Evolutionary conservation across 1,140 invertebrate species (phyloP).

Genomic region (Phocides pigmalion): DNA sequence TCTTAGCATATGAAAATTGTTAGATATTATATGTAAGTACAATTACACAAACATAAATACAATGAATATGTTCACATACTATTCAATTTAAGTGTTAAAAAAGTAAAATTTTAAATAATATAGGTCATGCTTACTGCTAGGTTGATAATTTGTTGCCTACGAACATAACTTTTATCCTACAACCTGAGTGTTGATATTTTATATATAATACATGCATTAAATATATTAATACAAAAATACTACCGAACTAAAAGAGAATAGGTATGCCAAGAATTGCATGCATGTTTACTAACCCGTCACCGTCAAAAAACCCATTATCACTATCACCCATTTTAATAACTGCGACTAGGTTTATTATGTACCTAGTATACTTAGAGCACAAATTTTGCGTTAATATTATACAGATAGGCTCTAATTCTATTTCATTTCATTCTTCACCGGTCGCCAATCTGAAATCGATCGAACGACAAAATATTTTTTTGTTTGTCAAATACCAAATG

Average conservation of each 20-base stretch:
- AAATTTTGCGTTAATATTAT: background rate
- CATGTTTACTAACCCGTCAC: slow-evolving; percentile 76
- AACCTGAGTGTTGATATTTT: background rate
- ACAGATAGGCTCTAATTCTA: background rate
- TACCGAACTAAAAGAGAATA: background rate
- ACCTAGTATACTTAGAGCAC: background rate
- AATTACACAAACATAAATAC: too few relatives aligned
- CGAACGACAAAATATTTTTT: background rate
- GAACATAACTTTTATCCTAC: too few relatives aligned
- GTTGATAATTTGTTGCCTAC: too few relatives aligned
- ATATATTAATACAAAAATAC: slow-evolving; percentile 8
- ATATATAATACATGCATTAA: background rate
- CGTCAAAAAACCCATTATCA: slow-evolving; percentile 71
- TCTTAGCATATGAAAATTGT: too few relatives aligned
- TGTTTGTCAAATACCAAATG: too few relatives aligned
- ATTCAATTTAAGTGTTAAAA: too few relatives aligned
- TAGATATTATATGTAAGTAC: too few relatives aligned
- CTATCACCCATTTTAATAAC: slow-evolving; percentile 65
- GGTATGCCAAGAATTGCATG: slow-evolving; percentile 39
- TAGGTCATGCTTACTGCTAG: too few relatives aligned
- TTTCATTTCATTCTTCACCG: slow-evolving; percentile 18
- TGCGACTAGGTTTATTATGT: background rate
- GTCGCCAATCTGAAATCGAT: background rate
- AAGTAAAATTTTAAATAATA: too few relatives aligned
- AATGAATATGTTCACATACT: too few relatives aligned